phyloP scores from a whole-genome alignment of 2,797 vertebrate genomes.

The Megaceryle alcyon region DNA sequence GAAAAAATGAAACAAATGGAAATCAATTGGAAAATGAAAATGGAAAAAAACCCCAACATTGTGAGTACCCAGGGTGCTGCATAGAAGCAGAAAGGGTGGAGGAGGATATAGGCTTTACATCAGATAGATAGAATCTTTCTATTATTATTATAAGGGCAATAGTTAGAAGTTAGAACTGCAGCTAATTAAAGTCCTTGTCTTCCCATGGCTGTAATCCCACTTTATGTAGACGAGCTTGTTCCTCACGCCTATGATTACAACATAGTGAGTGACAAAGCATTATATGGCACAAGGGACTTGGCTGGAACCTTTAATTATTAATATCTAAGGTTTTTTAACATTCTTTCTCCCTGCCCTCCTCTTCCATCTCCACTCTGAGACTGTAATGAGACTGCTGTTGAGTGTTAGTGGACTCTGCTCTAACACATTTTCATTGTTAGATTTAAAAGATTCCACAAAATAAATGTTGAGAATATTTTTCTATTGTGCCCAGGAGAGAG shows the following conservation, averaged over 20 bases:
- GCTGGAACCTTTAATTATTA: background rate
- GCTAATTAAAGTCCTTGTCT: background rate
- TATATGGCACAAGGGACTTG: background rate
- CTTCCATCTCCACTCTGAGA: background rate
- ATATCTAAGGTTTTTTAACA: background rate
- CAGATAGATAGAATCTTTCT: background rate
- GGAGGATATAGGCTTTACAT: background rate
- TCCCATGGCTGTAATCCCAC: background rate
- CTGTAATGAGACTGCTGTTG: background rate
- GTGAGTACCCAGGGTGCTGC: background rate
- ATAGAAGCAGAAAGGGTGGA: background rate
- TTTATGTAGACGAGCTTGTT: background rate
- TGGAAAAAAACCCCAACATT: background rate
- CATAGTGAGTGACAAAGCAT: slow-evolving; percentile 16
- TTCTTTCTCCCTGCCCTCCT: background rate
- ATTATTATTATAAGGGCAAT: background rate
- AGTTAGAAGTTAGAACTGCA: background rate
- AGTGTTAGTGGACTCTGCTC: background rate
- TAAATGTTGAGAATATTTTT: slow-evolving; percentile 3
- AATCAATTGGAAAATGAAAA: slow-evolving; percentile 22
- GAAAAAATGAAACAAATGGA: slow-evolving; percentile 49
- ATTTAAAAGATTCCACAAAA: background rate
- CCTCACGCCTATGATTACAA: background rate
- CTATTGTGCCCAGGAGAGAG: background rate
- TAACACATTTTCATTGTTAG: slow-evolving; percentile 12